phyloP scores from a whole-genome alignment of 2,113 vertebrate species.

The Ctenodactylus gundi region DNA sequence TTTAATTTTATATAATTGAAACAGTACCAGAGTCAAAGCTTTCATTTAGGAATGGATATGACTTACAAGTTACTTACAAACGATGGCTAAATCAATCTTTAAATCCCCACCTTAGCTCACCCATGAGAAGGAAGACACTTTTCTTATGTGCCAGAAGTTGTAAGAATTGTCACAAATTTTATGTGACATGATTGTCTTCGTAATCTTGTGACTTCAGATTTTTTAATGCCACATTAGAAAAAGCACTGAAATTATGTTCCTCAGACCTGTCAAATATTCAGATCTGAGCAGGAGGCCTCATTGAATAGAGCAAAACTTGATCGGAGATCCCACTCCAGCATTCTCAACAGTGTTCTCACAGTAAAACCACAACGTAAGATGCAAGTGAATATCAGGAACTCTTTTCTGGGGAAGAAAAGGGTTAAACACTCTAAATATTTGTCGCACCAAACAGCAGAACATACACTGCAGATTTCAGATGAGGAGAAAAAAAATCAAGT shows the following conservation, averaged over 20 bases:
- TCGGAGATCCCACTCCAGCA: background rate
- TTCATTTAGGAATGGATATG: background rate
- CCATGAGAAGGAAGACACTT: background rate
- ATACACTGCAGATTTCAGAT: background rate
- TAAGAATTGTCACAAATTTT: background rate
- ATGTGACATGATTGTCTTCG: background rate
- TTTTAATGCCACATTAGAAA: background rate
- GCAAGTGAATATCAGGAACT: background rate
- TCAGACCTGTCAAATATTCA: background rate
- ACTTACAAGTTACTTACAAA: background rate
- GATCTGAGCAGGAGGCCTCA: background rate
- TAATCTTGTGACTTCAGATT: background rate
- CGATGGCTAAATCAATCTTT: background rate
- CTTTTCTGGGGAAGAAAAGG: background rate
- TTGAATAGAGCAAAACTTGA: background rate
- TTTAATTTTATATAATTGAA: background rate
- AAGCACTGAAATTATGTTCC: background rate
- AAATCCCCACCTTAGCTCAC: background rate
- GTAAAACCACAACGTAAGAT: background rate
- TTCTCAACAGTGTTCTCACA: background rate
- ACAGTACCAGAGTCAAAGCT: background rate
- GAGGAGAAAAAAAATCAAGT: background rate
- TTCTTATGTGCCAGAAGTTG: background rate
- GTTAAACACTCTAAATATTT: background rate
- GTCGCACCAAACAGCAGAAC: too few species aligned